Base-by-base conservation (phyloP, 2,888 invertebrate species). In the Ormyrus pomaceus region DNA sequence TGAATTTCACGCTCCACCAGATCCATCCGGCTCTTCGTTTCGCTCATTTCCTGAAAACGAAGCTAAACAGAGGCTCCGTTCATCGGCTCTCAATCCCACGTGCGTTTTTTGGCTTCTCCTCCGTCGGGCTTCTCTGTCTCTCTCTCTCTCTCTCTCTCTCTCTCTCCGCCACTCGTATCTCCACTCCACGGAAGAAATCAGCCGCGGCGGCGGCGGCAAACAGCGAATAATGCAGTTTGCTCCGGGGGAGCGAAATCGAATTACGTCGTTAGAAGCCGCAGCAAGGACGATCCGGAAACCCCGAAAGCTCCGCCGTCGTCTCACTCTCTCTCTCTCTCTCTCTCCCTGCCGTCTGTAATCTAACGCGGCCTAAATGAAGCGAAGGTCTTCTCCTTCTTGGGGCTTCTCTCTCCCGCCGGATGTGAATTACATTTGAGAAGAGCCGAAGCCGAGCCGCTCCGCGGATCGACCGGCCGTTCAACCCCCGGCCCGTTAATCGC, bases 231-330 rank as follows among this genome's bases (percentile, higher is more conserved):
- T 34, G 34, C 34, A 34, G 34, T 34, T 34, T 34, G 34, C 34
- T 34, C 3, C 34, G 34, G 34, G 34, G 34, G 34, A 34, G 51
- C 64, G 59, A 79, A 90, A 89, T 89, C 87, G 86, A 89, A 89
- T 90, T 89, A 90, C 87, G 86, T 86, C 85, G 87, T 88, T 88
- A 88, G 89, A 89, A 90, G 89, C 89, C 89, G 78, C 88, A 88
- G 85, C 85, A 85, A 80, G 85, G 85, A 87, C 83, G 86, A 84
- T 85, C 83, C 82, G 77, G 87, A 86, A 86, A 83, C 84, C 86
- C 77, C 77, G 82, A 86, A 87, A 87, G 86, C 86, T 86, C 69
- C 9, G 56, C 34, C 34, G 34, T 34, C 34, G 34, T 13, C 0
- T 46, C 46, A 56, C 51, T n/a, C 51, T 46, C 46, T 62, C 51